Base-by-base conservation (phyloP, 1,140 invertebrate species). In the Drosophila athabasca region DNA sequence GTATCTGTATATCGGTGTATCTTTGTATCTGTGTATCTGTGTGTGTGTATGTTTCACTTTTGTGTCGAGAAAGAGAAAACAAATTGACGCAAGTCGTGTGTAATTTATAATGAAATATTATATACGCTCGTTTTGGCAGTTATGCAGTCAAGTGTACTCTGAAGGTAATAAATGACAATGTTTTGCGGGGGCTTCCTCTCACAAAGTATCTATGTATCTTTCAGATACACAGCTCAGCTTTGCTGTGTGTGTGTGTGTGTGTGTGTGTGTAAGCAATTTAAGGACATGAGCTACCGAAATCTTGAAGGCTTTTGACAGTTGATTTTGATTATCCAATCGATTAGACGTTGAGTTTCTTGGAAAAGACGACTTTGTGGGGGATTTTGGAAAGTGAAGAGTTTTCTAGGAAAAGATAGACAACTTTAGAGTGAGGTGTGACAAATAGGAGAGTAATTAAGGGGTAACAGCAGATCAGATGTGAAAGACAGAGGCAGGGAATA, bases 41-140 rank as follows among this genome's bases (percentile, higher is more conserved):
- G 35, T 39, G 11, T 35, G 0, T 13, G 8, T 35, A 9, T n/a
- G n/a, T 62, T 82, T 82, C 76, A 88, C 71, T 79, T 88, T 58
- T 76, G 76, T 39, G 35, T 4, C 35, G 31, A 31, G 6, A 75
- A 61, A 70, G 11, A 76, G 71, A 70, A 88, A 88, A 88, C 83
- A 88, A 88, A 88, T 88, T 88, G 83, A 89, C 79, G 84, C 74
- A 88, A 88, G 83, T 89, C 83, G 83, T 89, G 83, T 88, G 83
- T 88, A 88, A 88, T 88, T 88, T 88, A 88, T 83, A 88, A 88
- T 88, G 83, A 88, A 83, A 88, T 88, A 88, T 88, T 85, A 85
- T 85, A 87, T 76, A 82, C 83, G 70, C 62, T 82, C 78, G 58
- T 59, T 62, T 39, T 85, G 78, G 82, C 82, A 85, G 82, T 87